Evolutionary conservation across 1,140 invertebrate species (phyloP).

Genomic region (Hestina assimilis): DNA sequence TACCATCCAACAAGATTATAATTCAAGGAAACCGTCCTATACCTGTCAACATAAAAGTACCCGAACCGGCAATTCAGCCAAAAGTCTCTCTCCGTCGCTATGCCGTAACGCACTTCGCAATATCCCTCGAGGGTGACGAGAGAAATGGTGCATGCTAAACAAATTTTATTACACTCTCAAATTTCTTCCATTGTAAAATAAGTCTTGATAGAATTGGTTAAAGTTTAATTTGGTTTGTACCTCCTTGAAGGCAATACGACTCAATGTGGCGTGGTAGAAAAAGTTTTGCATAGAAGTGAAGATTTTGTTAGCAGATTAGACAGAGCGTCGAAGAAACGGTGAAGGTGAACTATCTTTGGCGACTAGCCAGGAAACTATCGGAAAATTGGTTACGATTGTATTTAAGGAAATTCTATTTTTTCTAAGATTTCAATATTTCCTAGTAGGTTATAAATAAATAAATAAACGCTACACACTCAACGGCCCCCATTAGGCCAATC

Average conservation of each 20-base stretch:
- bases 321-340: constrained; percentile 16
- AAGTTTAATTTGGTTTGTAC: constrained; percentile 6
- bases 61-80: constrained; percentile 22
- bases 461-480: no score
- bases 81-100: constrained; percentile 29
- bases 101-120: constrained; percentile 32
- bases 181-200: constrained; percentile 4
- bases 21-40: constrained; percentile 8
- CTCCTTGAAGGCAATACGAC: constrained; percentile 23
- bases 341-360: not conserved
- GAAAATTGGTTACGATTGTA: constrained; percentile 1
- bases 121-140: constrained; percentile 36
- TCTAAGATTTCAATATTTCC: not conserved
- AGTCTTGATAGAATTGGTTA: constrained; percentile 6
- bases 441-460: no score
- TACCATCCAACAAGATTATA: not conserved
- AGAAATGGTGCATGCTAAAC: constrained; percentile 43
- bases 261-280: constrained; percentile 32
- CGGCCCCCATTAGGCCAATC: no score
- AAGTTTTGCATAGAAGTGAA: constrained; percentile 32
- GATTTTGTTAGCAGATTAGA: constrained; percentile 32
- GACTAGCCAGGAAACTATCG: not conserved
- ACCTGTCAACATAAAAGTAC: constrained; percentile 28
- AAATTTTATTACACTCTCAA: constrained; percentile 38
- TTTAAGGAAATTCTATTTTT: not conserved